phyloP scores from a whole-genome alignment of 1,140 invertebrate species.

The Papilio polyxenes region DNA sequence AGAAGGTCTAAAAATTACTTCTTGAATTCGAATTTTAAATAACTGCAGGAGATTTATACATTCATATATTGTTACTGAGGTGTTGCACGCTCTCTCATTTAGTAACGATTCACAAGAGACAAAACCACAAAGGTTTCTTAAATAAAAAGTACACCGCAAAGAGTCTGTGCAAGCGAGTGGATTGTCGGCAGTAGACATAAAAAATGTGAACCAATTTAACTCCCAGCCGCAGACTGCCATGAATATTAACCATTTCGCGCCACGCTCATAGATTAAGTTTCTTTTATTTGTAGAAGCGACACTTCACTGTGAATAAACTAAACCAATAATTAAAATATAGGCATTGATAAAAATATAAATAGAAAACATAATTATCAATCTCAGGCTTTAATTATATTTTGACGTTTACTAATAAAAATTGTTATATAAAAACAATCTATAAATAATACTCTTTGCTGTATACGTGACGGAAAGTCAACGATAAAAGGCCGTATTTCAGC shows the following conservation, averaged over 20 bases:
- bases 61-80: background rate
- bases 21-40: no score
- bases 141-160: slow-evolving; percentile 52
- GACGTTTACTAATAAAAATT: no score
- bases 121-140: slow-evolving; percentile 29
- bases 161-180: slow-evolving; percentile 48
- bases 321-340: no score
- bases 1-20: no score
- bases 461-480: slow-evolving; percentile 55
- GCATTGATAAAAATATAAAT: no score
- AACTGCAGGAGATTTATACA: background rate
- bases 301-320: background rate
- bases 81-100: background rate
- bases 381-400: no score
- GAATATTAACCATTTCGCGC: slow-evolving; percentile 76
- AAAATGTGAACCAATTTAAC: slow-evolving; percentile 77
- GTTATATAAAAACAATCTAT: no score
- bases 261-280: slow-evolving; percentile 52
- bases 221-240: slow-evolving; percentile 71
- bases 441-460: background rate
- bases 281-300: slow-evolving; percentile 47
- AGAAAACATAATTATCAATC: background rate
- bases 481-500: slow-evolving; percentile 65
- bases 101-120: background rate
- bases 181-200: slow-evolving; percentile 63